Percentiles rank a stretch among this genome's conserved stretches.
phyloP scores from a whole-genome alignment of 2,888 invertebrate species.

The Drosophila neotestacea region DNA sequence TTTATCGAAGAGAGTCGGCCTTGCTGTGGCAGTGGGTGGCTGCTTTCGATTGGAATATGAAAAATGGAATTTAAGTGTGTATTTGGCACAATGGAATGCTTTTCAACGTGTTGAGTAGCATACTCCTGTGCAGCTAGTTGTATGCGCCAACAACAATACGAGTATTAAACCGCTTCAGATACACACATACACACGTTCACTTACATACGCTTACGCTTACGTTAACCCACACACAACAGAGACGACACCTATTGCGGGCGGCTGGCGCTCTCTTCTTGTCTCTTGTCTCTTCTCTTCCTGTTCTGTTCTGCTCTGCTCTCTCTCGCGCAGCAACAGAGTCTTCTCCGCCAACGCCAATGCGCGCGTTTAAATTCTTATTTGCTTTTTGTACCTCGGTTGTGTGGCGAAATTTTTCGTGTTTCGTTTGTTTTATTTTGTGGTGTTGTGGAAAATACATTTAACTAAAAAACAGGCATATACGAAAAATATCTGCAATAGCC shows the following conservation, averaged over 20 bases:
- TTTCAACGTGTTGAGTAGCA: conserved; percentile 65
- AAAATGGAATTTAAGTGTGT: conserved; percentile 82
- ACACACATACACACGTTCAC: conserved; percentile 20
- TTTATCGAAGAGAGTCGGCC: conserved; percentile 25
- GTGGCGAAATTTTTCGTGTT: conserved; percentile 80
- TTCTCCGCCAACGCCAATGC: conserved; percentile 62
- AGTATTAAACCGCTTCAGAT: conserved; percentile 49
- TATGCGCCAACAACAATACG: conserved; percentile 46
- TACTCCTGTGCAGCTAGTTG: conserved; percentile 63
- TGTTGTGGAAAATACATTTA: conserved; percentile 53
- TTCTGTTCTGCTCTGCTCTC: conserved; percentile 28
- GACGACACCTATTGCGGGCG: conserved; percentile 38
- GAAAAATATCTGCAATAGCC: conserved; percentile 19
- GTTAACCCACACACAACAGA: conserved; percentile 19
- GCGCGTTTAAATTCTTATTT: conserved; percentile 79
- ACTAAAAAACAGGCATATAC: conserved; percentile 25
- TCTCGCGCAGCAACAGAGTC: conserved; percentile 62
- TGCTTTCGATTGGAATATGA: conserved; percentile 75
- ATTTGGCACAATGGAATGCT: conserved; percentile 81
- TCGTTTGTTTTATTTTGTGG: conserved; percentile 72
- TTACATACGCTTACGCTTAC: conserved; percentile 7
- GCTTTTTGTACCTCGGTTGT: conserved; percentile 78
- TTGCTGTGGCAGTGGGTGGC: conserved; percentile 54
- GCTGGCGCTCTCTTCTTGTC: conserved; percentile 2
- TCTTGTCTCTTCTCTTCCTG: conserved; percentile 13